Evolutionary conservation across 92 coral and sea anemone species (phyloP).

Genomic region (Actinernus sp.): DNA sequence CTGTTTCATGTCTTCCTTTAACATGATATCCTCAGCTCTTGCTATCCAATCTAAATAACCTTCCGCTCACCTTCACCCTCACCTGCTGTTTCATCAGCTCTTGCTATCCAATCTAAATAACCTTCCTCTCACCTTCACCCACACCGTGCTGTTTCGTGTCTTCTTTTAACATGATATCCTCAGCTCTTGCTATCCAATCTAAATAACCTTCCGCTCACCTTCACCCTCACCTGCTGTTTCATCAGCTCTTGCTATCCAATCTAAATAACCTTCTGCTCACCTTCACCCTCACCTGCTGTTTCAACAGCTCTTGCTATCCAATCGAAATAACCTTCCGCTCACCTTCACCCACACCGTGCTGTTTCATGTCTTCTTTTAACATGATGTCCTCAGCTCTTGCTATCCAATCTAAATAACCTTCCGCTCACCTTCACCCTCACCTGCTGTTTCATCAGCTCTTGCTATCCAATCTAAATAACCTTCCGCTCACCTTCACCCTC

Average conservation of each 20-base stretch:
- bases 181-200: conserved; percentile 96
- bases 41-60: conserved; percentile 92
- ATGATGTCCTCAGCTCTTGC: conserved; percentile 95
- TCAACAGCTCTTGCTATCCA: too few relatives aligned
- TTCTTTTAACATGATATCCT: conserved; percentile 88
- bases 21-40: conserved; percentile 92
- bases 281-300: too few relatives aligned
- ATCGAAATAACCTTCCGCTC: background rate
- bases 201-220: too few relatives aligned
- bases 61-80: too few relatives aligned
- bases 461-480: conserved; percentile 90
- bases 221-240: too few relatives aligned
- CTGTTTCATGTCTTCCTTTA: conserved; percentile 85
- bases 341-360: conserved; percentile 96
- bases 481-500: conserved; percentile 91
- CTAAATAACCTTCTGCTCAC: too few relatives aligned
- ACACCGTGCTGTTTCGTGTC: conserved; percentile 91
- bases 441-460: conserved; percentile 84
- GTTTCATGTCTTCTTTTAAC: conserved; percentile 85
- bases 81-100: conserved; percentile 85
- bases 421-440: too few relatives aligned
- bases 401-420: conserved; percentile 91
- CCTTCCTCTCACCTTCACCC: conserved; percentile 91
- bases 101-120: conserved; percentile 90
- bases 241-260: too few relatives aligned